These are phyloP conservation scores for Toxostoma redivivum DNA, from an alignment of 2,113 vertebrate species.

Conservation along the genomic window DNA sequence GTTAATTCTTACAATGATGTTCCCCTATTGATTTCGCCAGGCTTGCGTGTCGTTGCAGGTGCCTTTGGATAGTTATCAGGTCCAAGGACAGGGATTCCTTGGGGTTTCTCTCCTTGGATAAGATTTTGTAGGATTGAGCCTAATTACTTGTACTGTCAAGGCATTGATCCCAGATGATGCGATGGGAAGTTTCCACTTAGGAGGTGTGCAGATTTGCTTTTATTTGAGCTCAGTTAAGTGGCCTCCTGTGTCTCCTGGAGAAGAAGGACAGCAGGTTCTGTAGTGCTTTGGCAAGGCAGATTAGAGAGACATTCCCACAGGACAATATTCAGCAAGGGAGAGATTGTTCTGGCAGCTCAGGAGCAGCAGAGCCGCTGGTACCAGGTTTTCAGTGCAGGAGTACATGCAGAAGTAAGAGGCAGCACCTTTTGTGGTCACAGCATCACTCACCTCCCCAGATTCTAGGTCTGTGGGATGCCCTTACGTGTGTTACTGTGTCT, in stretches of 20 bases:
- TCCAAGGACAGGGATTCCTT: constrained; percentile 8
- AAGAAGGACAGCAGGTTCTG: not conserved
- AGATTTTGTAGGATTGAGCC: not conserved
- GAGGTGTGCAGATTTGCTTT: not conserved
- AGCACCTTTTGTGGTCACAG: not conserved
- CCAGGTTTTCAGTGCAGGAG: not conserved
- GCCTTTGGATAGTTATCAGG: not conserved
- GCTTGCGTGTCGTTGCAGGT: not conserved
- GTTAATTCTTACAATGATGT: constrained; percentile 50
- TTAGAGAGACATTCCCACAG: not conserved
- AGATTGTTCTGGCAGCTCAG: not conserved
- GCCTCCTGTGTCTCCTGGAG: not conserved
- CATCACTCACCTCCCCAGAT: rapidly evolving
- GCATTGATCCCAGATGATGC: not conserved
- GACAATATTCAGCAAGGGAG: rapidly evolving
- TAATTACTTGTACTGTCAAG: not conserved
- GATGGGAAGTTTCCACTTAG: not conserved
- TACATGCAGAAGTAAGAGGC: not conserved
- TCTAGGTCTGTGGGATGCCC: not conserved
- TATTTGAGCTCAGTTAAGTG: not conserved
- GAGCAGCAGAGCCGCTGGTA: not conserved
- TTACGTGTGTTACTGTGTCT: not conserved
- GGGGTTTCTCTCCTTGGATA: not conserved
- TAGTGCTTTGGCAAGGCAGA: not conserved
- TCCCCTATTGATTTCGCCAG: not conserved